These are phyloP conservation scores for Temnothorax unifasciatus DNA, from an alignment of 2,888 invertebrate species.

Conservation along the genomic window DNA sequence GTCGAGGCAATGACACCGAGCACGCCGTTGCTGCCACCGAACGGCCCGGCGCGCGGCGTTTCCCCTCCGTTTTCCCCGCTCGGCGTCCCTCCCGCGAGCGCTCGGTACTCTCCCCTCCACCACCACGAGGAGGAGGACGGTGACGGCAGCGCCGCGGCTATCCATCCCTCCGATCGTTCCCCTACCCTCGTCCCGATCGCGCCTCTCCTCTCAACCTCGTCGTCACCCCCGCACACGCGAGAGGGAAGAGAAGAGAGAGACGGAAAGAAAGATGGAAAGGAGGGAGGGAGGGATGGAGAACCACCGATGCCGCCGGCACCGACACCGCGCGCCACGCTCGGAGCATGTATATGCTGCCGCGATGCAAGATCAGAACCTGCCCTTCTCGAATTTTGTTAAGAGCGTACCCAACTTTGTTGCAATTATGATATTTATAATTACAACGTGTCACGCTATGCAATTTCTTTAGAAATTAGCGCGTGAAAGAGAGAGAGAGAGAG, in stretches of 20 bases:
- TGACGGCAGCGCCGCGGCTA: constrained; percentile 17
- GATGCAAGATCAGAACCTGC: constrained; percentile 9
- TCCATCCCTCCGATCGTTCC: constrained; percentile 43
- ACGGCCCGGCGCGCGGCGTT: constrained; percentile 63
- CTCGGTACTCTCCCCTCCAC: constrained; percentile 29
- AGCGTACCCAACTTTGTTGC: background rate
- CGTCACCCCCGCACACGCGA: constrained; percentile 41
- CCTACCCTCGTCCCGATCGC: constrained; percentile 5
- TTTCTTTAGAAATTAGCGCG: background rate
- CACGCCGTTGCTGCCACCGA: constrained; percentile 77
- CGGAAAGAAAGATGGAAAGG: background rate
- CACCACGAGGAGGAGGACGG: background rate
- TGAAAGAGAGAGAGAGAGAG: background rate
- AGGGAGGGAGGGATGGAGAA: background rate
- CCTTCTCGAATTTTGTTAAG: background rate
- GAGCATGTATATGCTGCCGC: constrained; percentile 1
- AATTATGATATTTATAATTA: background rate
- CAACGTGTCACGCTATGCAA: background rate
- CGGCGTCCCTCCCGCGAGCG: constrained; percentile 33
- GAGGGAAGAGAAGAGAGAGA: constrained; percentile 6
- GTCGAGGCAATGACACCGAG: constrained; percentile 86
- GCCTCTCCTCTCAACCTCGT: constrained; percentile 28
- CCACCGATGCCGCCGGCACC: background rate
- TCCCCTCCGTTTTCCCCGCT: constrained; percentile 9
- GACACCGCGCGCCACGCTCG: constrained; percentile 27